phyloP scores from a whole-genome alignment of 92 coral and sea anemone genomes.

The Heliopora coerulea region DNA sequence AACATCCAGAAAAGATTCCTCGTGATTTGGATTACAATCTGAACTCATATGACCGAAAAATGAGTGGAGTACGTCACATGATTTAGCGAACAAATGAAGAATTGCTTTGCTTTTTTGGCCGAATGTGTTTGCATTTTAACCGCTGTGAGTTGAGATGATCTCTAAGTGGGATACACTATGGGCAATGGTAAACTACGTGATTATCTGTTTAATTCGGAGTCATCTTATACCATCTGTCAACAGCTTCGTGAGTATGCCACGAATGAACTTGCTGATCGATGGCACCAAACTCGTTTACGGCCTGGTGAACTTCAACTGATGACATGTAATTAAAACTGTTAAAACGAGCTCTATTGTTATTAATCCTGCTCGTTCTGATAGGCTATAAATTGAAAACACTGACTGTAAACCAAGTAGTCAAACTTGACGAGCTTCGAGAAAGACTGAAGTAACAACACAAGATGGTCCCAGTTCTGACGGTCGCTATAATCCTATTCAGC shows the following conservation, averaged over 20 bases:
- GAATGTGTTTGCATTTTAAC: background rate
- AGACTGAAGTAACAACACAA: background rate
- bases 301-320: constrained; percentile 25
- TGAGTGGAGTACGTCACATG: background rate
- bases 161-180: constrained; percentile 1
- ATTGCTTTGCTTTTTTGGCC: background rate
- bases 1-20: too few relatives aligned
- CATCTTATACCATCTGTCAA: constrained; percentile 32
- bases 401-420: constrained; percentile 4
- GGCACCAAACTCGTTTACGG: constrained; percentile 16
- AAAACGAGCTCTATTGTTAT: constrained; percentile 2
- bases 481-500: background rate
- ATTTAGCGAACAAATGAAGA: background rate
- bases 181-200: background rate
- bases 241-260: background rate
- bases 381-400: constrained; percentile 25
- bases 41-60: too few relatives aligned
- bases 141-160: background rate
- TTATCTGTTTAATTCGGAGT: constrained; percentile 36
- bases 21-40: too few relatives aligned
- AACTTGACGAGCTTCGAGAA: constrained; percentile 12
- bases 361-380: background rate
- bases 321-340: constrained; percentile 42
- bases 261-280: constrained; percentile 9
- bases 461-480: constrained; percentile 7